phyloP scores from a whole-genome alignment of 2,888 invertebrate species.

The Sceliomorpha sp. region DNA sequence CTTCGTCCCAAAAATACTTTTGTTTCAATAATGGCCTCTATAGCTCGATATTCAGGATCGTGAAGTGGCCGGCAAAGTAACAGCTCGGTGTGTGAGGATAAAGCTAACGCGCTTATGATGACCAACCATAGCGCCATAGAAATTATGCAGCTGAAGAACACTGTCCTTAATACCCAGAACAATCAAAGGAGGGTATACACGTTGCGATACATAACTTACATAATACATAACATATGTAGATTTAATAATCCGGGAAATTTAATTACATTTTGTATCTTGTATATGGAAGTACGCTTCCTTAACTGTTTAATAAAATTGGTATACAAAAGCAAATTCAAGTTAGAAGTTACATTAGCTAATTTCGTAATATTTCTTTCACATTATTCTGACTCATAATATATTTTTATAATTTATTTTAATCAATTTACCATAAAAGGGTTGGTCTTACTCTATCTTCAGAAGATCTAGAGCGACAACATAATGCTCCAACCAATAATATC shows the following conservation, averaged over 20 bases:
- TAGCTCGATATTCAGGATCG: slow-evolving; percentile 84
- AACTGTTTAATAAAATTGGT: no score
- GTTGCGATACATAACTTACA: no score
- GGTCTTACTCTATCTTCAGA: slow-evolving; percentile 69
- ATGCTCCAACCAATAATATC: slow-evolving; percentile 68
- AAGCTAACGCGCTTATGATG: slow-evolving; percentile 82
- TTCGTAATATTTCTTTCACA: no score
- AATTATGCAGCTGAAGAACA: slow-evolving; percentile 83
- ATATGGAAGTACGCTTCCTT: no score
- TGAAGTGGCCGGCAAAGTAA: slow-evolving; percentile 88
- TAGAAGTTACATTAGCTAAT: no score
- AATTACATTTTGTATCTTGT: no score
- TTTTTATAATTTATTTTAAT: slow-evolving; percentile 13
- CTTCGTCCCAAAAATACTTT: slow-evolving; percentile 76
- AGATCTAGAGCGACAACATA: slow-evolving; percentile 72
- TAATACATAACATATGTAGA: no score
- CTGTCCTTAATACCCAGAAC: slow-evolving; percentile 58
- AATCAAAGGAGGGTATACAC: background rate
- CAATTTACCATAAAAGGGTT: slow-evolving; percentile 71
- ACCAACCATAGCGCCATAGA: slow-evolving; percentile 84
- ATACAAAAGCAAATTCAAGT: no score
- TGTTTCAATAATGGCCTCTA: slow-evolving; percentile 85
- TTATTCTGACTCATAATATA: no score
- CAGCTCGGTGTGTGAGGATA: slow-evolving; percentile 86
- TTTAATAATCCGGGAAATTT: no score